These are phyloP conservation scores for Chymomyza procnemis DNA, from an alignment of 2,888 invertebrate species.

Conservation along the genomic window DNA sequence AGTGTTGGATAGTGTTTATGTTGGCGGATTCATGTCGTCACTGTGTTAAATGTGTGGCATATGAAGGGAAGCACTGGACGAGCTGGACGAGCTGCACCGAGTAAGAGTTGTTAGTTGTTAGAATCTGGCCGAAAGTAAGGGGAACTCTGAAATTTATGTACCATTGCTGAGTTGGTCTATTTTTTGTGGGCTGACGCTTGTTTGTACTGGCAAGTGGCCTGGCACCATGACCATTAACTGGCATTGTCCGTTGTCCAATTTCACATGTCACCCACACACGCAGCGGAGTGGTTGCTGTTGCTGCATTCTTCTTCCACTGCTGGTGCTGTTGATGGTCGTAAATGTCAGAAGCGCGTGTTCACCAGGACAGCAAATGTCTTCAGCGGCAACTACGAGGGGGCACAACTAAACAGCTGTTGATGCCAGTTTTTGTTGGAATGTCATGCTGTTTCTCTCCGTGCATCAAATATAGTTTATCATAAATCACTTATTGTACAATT, in stretches of 20 bases:
- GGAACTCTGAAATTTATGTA: constrained; percentile 67
- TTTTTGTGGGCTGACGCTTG: constrained; percentile 42
- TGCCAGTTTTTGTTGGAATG: neutral
- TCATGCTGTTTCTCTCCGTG: neutral
- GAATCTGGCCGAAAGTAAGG: constrained; percentile 9
- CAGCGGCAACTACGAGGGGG: constrained; percentile 70
- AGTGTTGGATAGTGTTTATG: constrained; percentile 62
- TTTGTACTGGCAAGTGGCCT: constrained; percentile 34
- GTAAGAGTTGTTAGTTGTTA: constrained; percentile 18
- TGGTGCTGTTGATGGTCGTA: constrained; percentile 69
- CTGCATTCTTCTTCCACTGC: constrained; percentile 34
- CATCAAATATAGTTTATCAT: constrained; percentile 26
- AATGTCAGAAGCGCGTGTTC: constrained; percentile 70
- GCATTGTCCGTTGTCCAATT: constrained; percentile 45
- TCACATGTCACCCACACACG: constrained; percentile 44
- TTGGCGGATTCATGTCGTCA: constrained; percentile 73
- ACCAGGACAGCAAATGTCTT: constrained; percentile 69
- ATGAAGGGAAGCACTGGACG: constrained; percentile 34
- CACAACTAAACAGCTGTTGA: neutral
- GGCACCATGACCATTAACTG: constrained; percentile 64
- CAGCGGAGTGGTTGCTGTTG: constrained; percentile 1
- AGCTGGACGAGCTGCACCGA: neutral
- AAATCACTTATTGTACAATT: constrained; percentile 53
- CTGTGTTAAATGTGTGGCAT: constrained; percentile 73
- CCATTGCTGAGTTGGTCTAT: constrained; percentile 68